A percentile compares a stretch with the other conserved stretches of the same genome.
phyloP scores from a whole-genome alignment of 2,888 invertebrate genomes.

The Scrobipalpa costella region DNA sequence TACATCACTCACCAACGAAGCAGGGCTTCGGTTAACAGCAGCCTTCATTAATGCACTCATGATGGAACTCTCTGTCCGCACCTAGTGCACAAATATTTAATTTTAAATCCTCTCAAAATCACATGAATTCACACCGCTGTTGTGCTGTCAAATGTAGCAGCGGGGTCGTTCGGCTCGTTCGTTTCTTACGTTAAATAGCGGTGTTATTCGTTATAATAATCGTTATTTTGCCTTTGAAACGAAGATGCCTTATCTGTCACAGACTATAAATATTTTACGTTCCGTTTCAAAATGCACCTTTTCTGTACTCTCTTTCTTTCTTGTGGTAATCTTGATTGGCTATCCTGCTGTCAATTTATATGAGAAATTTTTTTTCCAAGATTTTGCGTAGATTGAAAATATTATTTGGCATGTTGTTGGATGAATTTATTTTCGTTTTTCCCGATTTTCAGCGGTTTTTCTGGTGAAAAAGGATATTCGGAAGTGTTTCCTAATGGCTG shows the following conservation, averaged over 20 bases:
- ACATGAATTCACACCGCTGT: constrained; percentile 36
- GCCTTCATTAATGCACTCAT: constrained; percentile 79
- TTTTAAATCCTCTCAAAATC: constrained; percentile 34
- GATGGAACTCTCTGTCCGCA: constrained; percentile 81
- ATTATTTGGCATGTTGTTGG: not conserved
- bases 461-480: not conserved
- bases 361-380: not conserved
- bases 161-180: not conserved
- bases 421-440: not conserved
- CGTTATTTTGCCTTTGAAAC: constrained; percentile 4
- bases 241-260: not conserved
- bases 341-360: constrained; percentile 1
- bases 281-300: not conserved
- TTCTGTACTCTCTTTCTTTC: not conserved
- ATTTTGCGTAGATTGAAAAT: not conserved
- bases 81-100: constrained; percentile 64
- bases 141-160: constrained; percentile 27
- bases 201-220: not conserved
- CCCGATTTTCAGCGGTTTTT: not conserved
- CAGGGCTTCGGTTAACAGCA: constrained; percentile 67
- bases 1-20: constrained; percentile 62
- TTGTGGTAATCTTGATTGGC: not conserved
- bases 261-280: constrained; percentile 2
- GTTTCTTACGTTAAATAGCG: not conserved
- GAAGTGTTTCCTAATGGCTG: constrained; percentile 52